Evolutionary conservation across 2,113 vertebrate genomes (phyloP), one percentile per base, ranked within the genome.

Genomic region (Semnopithecus entellus): DNA sequence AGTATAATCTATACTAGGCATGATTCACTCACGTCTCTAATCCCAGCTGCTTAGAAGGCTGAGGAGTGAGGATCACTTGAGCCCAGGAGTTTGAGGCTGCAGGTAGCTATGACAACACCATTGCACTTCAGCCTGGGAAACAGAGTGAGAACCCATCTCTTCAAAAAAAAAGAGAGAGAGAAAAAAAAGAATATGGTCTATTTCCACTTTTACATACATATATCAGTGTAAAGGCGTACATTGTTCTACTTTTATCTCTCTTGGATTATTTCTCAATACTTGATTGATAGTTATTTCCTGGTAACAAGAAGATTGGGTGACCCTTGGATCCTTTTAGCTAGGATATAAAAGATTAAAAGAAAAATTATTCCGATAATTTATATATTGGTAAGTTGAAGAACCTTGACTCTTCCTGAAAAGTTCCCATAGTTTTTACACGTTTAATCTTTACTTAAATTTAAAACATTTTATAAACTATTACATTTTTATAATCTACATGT

Each of bases 371-470:
- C 20, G 48, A 25, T 73, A 22, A 64, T 90, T n/a, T 86, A 72
- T 40, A n/a, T 38, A 59, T 61, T 61, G n/a, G 9, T 66, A 90
- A 23, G 35, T 91, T 91, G 94, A 94, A 83, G 50, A 87, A 72
- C 1, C 3, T 38, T 86, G 27, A 48, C 30, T 35, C 12, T 75
- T 88, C 50, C 43, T 75, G n/a, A 86, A 86, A 92, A 90, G 10
- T 2, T 27, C 35, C 45, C 52, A 43, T 22, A 57, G 25, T 43
- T 70, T 93, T 96, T 91, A 89, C 8, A 38, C 78, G 14, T 61
- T 88, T 78, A 40, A 76, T 55, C n/a, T 92, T 61, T 57, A 72
- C 6, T 75, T 93, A 85, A 92, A 90, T 76, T 95, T 95, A 32
- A 92, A 76, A 92, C 85, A 72, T 13, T 88, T 22, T 61, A 82